Evolutionary conservation across 2,113 vertebrate genomes (phyloP), one percentile per base, ranked within the genome.

Genomic region (Myrmecobius fasciatus): DNA sequence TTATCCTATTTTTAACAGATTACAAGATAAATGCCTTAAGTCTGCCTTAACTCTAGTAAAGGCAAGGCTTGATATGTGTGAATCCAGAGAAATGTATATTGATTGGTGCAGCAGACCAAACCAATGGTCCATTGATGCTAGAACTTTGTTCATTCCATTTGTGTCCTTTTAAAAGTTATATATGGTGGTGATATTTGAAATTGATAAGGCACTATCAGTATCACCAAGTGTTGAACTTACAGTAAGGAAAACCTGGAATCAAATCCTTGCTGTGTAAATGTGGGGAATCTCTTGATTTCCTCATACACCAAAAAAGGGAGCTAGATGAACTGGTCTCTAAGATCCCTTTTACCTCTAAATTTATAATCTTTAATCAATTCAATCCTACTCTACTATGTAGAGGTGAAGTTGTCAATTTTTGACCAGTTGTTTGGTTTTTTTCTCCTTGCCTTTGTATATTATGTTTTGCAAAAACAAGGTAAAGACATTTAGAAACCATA

Each of bases 361-460:
- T 11, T 67, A 43, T 83, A 20, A 43, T 83, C 20, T 43, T 83
- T 24, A 6, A 43, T 43, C n/a, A 43, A 83, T 20, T 83, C 67
- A 9, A n/a, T 24, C 20, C n/a, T 83, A 43, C n/a, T 83, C 20
- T 83, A 24, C n/a, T 83, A 83, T 83, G 67, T 17, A 7, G 5
- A 56, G 96, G 8, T 53, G 24, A 11, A 12, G 3, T 43, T 88
- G 92, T 92, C 67, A 11, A 75, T 89, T 92, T 94, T 43, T 92
- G 93, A 93, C 25, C 1, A 24, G 2, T 47, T 88, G 2, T 53
- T 43, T 54, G 6, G 3, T 75, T 75, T 43, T 48, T 93, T 9
- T 54, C 54, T n/a, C 51, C 83, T 46, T 91, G 43, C 31, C 91
- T 67, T 36, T 54, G 90, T 53, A 31, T 53, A 20, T 75, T 12